A percentile compares a stretch with the other conserved stretches of the same genome.
Evolutionary conservation across 2,888 invertebrate species (phyloP).

Genomic region (Oeneis ivallda): DNA sequence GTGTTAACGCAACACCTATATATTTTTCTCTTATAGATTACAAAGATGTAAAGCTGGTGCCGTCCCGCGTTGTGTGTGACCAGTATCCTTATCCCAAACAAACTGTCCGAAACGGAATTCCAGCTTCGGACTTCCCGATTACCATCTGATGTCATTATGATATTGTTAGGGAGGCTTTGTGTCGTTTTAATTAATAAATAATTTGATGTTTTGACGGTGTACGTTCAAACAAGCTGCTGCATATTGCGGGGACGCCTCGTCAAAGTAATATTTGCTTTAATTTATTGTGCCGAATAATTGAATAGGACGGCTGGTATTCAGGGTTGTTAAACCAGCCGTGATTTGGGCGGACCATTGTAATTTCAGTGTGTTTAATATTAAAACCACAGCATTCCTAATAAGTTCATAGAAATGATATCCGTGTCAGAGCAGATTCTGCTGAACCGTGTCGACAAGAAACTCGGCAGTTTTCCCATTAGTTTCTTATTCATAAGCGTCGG

Average conservation of each 20-base stretch:
- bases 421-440: background rate
- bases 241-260: conserved; percentile 20
- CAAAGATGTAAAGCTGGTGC: background rate
- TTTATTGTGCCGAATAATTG: conserved; percentile 35
- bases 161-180: conserved; percentile 20
- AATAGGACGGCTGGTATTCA: conserved; percentile 19
- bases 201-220: conserved; percentile 27
- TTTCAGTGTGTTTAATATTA: conserved; percentile 16
- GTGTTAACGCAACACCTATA: too few species aligned
- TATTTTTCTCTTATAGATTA: too few species aligned
- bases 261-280: conserved; percentile 30
- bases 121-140: conserved; percentile 34
- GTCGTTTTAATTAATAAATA: conserved; percentile 29
- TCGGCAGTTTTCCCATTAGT: too few species aligned
- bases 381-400: background rate
- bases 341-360: conserved; percentile 16
- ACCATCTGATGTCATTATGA: conserved; percentile 31
- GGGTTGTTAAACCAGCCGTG: conserved; percentile 14
- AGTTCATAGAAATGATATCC: background rate
- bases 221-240: conserved; percentile 31
- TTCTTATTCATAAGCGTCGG: too few species aligned
- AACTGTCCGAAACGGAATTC: conserved; percentile 51
- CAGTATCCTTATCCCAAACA: conserved; percentile 41
- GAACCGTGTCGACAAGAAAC: too few species aligned
- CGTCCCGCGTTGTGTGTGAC: background rate